phyloP scores from a whole-genome alignment of 2,113 vertebrate genomes.

The Parotia lawesii region DNA sequence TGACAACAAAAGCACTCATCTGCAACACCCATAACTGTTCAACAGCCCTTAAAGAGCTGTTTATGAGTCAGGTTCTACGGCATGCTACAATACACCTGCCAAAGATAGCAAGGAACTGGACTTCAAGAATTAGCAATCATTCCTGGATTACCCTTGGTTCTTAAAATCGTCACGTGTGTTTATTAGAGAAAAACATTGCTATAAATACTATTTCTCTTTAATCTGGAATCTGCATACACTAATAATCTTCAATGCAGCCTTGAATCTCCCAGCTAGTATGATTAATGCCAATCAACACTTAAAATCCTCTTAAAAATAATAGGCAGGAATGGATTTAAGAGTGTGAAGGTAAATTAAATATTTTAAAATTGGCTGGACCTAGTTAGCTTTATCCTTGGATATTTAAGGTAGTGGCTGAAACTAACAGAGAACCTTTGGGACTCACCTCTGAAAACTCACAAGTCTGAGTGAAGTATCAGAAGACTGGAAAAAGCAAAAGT shows the following conservation, averaged over 20 bases:
- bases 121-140: background rate
- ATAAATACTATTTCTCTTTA: background rate
- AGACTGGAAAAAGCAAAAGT: background rate
- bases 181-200: background rate
- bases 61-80: background rate
- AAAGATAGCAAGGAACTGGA: background rate
- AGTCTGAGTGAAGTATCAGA: background rate
- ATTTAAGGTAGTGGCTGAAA: background rate
- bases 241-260: background rate
- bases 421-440: background rate
- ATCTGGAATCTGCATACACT: background rate
- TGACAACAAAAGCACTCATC: background rate
- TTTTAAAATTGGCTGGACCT: background rate
- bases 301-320: background rate
- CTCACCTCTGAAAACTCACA: background rate
- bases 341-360: background rate
- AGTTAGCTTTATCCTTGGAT: background rate
- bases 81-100: background rate
- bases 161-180: background rate
- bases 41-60: background rate
- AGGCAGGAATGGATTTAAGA: background rate
- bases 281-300: background rate
- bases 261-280: background rate
- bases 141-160: background rate
- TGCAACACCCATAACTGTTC: background rate